Evolutionary conservation across 2,888 invertebrate genomes (phyloP).

Genomic region (Digitonthophagus gazella): DNA sequence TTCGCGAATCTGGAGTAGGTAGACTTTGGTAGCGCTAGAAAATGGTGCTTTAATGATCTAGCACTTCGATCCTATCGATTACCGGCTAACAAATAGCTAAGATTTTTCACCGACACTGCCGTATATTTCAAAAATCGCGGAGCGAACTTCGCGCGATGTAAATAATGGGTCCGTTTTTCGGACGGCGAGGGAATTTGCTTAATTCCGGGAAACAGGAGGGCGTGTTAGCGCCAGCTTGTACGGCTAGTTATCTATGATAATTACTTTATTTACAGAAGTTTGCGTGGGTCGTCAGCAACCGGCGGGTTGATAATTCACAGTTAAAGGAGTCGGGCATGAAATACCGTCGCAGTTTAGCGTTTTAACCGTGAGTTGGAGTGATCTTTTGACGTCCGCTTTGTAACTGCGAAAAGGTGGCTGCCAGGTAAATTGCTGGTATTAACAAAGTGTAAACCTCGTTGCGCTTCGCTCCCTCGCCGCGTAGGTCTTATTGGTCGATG

Average conservation of each 20-base stretch:
- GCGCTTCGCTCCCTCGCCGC: not conserved
- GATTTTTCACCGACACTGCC: not conserved
- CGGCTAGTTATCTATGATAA: not conserved
- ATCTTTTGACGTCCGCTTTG: not conserved
- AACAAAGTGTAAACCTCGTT: not conserved
- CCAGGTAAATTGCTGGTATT: not conserved
- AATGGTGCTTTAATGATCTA: not conserved
- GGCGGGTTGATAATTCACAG: not conserved
- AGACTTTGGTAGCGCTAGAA: not conserved
- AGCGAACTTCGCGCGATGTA: not conserved
- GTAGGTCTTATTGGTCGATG: constrained; percentile 12
- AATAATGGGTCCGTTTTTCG: not conserved
- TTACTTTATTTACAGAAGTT: not conserved
- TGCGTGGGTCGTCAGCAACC: not conserved
- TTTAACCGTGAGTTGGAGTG: not conserved
- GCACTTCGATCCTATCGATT: not conserved
- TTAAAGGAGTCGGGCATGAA: not conserved
- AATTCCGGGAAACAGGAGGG: not conserved
- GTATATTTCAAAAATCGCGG: not conserved
- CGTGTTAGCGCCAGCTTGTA: not conserved
- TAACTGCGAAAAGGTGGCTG: not conserved
- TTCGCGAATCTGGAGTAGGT: not conserved
- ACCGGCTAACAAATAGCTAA: not conserved
- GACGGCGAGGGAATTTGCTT: not conserved
- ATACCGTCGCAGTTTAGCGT: not conserved